Conservation (phyloP, 2,113 vertebrate species). For the Nothobranchius kuhntae region DNA sequence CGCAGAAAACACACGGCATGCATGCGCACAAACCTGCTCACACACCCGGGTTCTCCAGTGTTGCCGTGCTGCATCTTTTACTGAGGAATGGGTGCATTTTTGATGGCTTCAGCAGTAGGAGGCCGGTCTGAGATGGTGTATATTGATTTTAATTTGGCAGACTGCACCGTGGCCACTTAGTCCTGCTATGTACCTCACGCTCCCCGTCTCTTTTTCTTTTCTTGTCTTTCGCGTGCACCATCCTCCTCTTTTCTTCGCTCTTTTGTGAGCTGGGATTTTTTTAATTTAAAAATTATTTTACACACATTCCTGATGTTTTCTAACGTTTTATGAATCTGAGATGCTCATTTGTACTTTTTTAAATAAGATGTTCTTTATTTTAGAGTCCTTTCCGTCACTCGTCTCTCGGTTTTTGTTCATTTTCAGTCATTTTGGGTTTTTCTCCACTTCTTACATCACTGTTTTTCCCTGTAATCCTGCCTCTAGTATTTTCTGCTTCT, state of each 20-base stretch:
- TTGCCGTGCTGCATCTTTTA: conserved; percentile 70
- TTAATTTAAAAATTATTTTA: neutral
- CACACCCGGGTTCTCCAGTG: conserved; percentile 22
- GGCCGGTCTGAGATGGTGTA: conserved; percentile 75
- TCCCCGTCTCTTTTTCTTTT: conserved; percentile 8
- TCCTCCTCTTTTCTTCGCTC: conserved; percentile 17
- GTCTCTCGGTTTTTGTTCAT: neutral
- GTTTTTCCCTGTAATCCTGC: conserved; percentile 21
- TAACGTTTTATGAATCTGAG: neutral
- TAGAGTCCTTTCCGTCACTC: neutral
- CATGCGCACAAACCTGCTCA: conserved; percentile 20
- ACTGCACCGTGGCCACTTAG: conserved; percentile 67
- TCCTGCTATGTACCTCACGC: conserved; percentile 62
- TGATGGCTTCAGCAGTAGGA: conserved; percentile 78
- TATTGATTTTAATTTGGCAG: conserved; percentile 84
- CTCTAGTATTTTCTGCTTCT: conserved; percentile 37
- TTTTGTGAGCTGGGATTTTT: conserved; percentile 10
- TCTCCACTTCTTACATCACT: neutral
- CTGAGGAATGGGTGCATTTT: conserved; percentile 72
- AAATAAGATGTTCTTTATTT: no score
- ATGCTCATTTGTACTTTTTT: neutral
- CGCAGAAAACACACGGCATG: conserved; percentile 11
- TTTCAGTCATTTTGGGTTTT: neutral
- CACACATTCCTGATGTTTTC: neutral
- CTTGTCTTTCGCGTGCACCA: conserved; percentile 17